Conservation (phyloP, 1,140 invertebrate species). For the Orchestia grillus region DNA sequence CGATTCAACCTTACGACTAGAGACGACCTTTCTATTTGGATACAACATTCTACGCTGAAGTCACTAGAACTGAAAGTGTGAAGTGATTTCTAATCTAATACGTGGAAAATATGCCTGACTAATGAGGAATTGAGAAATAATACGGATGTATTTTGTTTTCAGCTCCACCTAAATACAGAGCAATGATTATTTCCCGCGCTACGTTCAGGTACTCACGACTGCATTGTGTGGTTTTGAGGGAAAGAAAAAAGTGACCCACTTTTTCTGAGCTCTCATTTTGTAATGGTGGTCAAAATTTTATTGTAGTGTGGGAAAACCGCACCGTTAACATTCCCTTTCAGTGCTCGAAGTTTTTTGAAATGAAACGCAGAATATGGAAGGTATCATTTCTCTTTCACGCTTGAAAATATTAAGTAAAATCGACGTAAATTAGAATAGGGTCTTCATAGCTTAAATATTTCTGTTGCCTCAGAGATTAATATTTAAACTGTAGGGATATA, state of each 20-base stretch:
- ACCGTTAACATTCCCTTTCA: not conserved
- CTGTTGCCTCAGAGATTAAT: not conserved
- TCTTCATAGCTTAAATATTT: not conserved
- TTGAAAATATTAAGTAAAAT: not conserved
- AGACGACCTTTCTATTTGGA: not conserved
- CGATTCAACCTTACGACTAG: not conserved
- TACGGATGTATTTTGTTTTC: not conserved
- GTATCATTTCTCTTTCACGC: not conserved
- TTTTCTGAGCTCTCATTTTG: not conserved
- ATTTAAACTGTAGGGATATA: no score
- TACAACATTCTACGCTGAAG: not conserved
- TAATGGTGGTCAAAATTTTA: constrained; percentile 1
- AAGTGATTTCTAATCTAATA: not conserved
- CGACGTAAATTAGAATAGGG: not conserved
- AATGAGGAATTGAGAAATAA: not conserved
- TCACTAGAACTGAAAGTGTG: not conserved
- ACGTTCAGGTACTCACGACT: not conserved
- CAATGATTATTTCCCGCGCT: not conserved
- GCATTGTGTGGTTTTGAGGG: not conserved
- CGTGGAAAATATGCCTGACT: not conserved
- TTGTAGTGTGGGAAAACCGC: not conserved
- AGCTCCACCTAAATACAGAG: not conserved
- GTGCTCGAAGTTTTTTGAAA: not conserved
- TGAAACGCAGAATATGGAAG: no score
- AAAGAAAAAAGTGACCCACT: not conserved